Evolutionary conservation across 2,888 invertebrate species (phyloP).

Genomic region (Sisyra terminalis): DNA sequence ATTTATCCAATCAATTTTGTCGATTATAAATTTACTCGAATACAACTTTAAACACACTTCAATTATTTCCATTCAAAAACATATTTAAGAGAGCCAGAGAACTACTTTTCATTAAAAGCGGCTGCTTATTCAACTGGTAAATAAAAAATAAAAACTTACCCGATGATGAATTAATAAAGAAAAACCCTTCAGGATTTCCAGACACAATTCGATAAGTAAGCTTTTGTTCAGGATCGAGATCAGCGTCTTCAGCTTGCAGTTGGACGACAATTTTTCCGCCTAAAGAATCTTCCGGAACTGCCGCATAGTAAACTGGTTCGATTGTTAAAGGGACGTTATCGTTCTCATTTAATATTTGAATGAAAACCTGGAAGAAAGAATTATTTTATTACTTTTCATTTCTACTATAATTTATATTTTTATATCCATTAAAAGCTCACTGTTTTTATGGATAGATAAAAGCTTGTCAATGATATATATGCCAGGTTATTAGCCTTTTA

Average conservation of each 20-base stretch:
- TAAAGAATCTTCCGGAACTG: constrained; percentile 64
- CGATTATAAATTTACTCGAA: no score
- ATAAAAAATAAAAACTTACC: constrained; percentile 36
- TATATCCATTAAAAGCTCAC: no score
- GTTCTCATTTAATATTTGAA: constrained; percentile 80
- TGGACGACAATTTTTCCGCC: constrained; percentile 54
- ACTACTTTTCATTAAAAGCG: no score
- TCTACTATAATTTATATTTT: no score
- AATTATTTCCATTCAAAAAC: neutral
- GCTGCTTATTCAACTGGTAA: no score
- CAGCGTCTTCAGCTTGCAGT: constrained; percentile 65
- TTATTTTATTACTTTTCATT: no score
- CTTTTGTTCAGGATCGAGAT: constrained; percentile 47
- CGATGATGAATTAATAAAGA: constrained; percentile 66
- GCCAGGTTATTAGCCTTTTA: no score
- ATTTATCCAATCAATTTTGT: no score
- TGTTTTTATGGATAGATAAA: no score
- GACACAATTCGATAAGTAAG: constrained; percentile 72
- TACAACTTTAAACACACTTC: neutral
- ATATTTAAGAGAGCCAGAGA: neutral
- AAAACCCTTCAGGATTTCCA: constrained; percentile 85
- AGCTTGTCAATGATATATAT: no score
- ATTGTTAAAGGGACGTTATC: constrained; percentile 87
- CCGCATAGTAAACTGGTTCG: constrained; percentile 70
- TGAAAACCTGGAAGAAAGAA: constrained; percentile 43